Base-by-base conservation (phyloP, 2,113 vertebrate species). In the Oxyura jamaicensis region DNA sequence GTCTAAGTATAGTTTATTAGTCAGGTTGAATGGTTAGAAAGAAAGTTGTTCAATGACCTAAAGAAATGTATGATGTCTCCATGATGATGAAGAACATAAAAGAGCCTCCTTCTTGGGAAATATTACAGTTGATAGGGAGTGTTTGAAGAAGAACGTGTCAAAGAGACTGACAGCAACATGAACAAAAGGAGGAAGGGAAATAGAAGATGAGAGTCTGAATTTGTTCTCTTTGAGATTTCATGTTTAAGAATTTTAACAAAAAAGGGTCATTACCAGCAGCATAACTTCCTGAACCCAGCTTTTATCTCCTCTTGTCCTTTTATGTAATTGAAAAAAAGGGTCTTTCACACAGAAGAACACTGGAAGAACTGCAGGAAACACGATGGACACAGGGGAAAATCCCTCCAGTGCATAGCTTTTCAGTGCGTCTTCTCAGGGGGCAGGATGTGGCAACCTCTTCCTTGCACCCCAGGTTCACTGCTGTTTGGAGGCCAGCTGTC, bases 1-100 rank as follows among this genome's bases (percentile, higher is more conserved):
- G 82, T 95, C 67, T 75, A 86, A 91, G 48, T 93, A 89, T 93
- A 96, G 96, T 96, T 97, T 97, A 95, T 96, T 97, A 98, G 95
- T 96, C 92, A 97, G 92, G 93, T 94, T 96, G 94, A 94, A 97
- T 76, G 93, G 89, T 86, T 95, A 85, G 62, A 95, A 86, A 96
- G 72, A 96, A 97, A 97, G 90, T 95, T 91, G 87, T 86, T 68
- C 83, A 66, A 52, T 98, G 97, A 98, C 95, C 89, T 86, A 92
- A 96, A 97, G 75, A 89, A 96, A 98, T 94, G 86, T 85, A 83
- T 71, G 62, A 36, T 89, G 74, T 90, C 91, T 94, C 91, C 97
- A 95, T 93, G 90, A 95, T 59, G 91, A 93, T 93, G 95, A 95
- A 86, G 90, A 96, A 95, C 85, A 87, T 97, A 87, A 97, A 97